A percentile compares a stretch with the other conserved stretches of the same genome.
These are phyloP conservation scores for Spodoptera litura DNA, from an alignment of 1,140 invertebrate species.

Conservation along the genomic window DNA sequence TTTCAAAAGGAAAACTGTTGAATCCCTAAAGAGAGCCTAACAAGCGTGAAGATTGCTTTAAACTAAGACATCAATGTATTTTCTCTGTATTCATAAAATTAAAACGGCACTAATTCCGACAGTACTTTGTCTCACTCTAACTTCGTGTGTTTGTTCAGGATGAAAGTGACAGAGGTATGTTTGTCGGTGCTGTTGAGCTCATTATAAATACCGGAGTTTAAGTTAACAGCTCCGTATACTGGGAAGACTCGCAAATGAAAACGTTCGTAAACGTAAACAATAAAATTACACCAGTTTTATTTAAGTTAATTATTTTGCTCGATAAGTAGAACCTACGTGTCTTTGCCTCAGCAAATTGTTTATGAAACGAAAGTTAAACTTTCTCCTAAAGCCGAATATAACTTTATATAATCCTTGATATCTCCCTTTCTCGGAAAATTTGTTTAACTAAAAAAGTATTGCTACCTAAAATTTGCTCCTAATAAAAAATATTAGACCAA, in stretches of 20 bases:
- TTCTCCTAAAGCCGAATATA: too few relatives aligned
- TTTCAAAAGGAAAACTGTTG: not conserved
- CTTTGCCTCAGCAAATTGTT: not conserved
- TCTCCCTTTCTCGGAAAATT: too few relatives aligned
- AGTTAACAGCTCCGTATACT: slow-evolving; percentile 62
- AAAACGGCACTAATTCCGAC: slow-evolving; percentile 12
- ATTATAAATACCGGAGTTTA: slow-evolving; percentile 56
- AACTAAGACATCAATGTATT: slow-evolving; percentile 27
- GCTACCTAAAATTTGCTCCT: too few relatives aligned
- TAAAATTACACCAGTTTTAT: slow-evolving; percentile 67
- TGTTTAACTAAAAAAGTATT: too few relatives aligned
- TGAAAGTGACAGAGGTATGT: slow-evolving; percentile 10
- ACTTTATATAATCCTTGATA: too few relatives aligned
- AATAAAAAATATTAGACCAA: too few relatives aligned
- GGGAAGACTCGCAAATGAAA: slow-evolving; percentile 62
- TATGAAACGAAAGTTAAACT: too few relatives aligned
- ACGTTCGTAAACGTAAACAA: slow-evolving; percentile 68
- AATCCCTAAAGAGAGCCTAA: not conserved
- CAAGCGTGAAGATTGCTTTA: slow-evolving; percentile 1
- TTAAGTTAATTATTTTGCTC: slow-evolving; percentile 59
- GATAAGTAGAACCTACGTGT: slow-evolving; percentile 19
- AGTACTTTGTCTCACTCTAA: slow-evolving; percentile 18
- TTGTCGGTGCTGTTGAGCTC: slow-evolving; percentile 40
- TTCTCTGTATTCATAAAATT: slow-evolving; percentile 43
- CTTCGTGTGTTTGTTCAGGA: not conserved